Evolutionary conservation across 2,797 vertebrate species (phyloP).

Genomic region (Echiichthys vipera): DNA sequence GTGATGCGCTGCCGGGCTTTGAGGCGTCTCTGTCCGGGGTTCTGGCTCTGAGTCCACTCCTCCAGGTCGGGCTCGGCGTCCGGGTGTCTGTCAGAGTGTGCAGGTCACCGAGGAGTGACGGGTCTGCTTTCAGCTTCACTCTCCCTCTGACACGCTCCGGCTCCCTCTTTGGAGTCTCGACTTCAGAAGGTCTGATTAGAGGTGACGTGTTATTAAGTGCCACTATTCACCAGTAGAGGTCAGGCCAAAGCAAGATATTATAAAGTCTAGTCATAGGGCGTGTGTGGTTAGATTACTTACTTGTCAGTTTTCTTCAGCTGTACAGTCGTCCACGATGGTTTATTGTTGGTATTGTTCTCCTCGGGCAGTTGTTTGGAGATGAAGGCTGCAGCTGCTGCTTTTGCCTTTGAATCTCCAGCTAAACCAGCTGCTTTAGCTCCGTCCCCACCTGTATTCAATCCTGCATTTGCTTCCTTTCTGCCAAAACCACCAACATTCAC

Average conservation of each 20-base stretch:
- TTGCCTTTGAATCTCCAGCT: slow-evolving; percentile 26
- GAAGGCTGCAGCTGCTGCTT: slow-evolving; percentile 66
- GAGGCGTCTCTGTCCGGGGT: slow-evolving; percentile 42
- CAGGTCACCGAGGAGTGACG: slow-evolving; percentile 63
- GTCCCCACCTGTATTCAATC: neutral
- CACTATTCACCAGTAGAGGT: slow-evolving; percentile 39
- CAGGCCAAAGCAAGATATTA: slow-evolving; percentile 9
- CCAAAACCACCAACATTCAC: slow-evolving; percentile 53
- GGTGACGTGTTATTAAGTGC: neutral
- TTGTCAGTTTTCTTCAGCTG: slow-evolving; percentile 60
- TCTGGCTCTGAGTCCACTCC: slow-evolving; percentile 8
- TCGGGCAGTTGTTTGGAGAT: slow-evolving; percentile 82
- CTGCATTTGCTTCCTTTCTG: slow-evolving; percentile 51
- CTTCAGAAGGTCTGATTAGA: slow-evolving; percentile 48
- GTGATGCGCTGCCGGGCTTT: slow-evolving; percentile 22
- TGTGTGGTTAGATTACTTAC: slow-evolving; percentile 41
- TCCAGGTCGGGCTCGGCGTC: neutral
- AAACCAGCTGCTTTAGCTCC: slow-evolving; percentile 2
- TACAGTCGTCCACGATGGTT: slow-evolving; percentile 31
- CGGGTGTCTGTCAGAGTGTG: neutral
- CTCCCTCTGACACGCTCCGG: slow-evolving; percentile 17
- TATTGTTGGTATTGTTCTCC: slow-evolving; percentile 73
- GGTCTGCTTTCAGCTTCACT: slow-evolving; percentile 65
- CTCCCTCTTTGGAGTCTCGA: slow-evolving; percentile 63
- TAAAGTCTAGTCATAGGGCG: neutral